phyloP scores from a whole-genome alignment of 1,140 invertebrate genomes.

The Apocrypta bakeri region DNA sequence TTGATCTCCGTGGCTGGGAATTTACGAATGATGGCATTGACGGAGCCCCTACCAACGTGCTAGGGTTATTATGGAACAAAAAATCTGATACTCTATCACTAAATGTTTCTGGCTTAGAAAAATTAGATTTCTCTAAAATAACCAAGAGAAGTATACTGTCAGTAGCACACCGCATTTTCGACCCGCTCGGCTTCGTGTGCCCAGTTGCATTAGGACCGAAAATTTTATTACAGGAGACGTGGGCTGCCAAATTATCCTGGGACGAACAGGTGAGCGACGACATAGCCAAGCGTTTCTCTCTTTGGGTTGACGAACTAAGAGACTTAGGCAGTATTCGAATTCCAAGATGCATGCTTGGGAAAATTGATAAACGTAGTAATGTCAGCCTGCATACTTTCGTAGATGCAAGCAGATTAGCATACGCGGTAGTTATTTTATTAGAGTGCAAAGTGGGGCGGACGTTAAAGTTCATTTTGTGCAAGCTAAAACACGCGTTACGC shows the following conservation, averaged over 20 bases:
- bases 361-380: no score
- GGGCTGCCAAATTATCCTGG: constrained; percentile 51
- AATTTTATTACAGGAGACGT: constrained; percentile 52
- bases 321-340: no score
- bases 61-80: constrained; percentile 42
- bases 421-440: constrained; percentile 56
- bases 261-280: constrained; percentile 45
- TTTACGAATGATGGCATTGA: not conserved
- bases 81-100: not conserved
- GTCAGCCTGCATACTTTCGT: constrained; percentile 58
- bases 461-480: not conserved
- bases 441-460: not conserved
- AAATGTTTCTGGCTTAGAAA: not conserved
- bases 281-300: no score
- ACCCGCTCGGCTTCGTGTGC: constrained; percentile 56
- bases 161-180: constrained; percentile 53
- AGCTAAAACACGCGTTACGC: constrained; percentile 3
- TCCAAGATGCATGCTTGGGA: not conserved
- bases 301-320: no score
- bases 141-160: constrained; percentile 56
- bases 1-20: constrained; percentile 41
- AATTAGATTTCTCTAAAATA: not conserved
- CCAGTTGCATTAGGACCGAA: constrained; percentile 52
- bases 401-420: constrained; percentile 63
- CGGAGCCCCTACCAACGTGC: not conserved